These are phyloP conservation scores for Apostichopus parvimensis DNA, from an alignment of 35 echinoderm and acorn worm species.

Conservation along the genomic window DNA sequence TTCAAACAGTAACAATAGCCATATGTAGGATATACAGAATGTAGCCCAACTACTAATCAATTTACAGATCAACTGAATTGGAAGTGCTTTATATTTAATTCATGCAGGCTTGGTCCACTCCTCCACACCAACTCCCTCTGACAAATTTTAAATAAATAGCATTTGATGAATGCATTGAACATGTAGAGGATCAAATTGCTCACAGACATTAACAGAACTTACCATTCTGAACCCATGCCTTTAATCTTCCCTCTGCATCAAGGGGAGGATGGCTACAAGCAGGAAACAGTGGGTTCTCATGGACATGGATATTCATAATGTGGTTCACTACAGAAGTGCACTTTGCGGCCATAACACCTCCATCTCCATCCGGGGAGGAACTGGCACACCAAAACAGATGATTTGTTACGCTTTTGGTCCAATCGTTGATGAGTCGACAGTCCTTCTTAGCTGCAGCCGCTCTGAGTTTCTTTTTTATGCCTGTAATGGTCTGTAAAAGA, in stretches of 20 bases:
- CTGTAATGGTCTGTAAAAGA: not conserved
- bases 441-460: slow-evolving; percentile 1
- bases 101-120: no score
- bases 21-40: no score
- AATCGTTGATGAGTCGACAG: not conserved
- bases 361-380: slow-evolving; percentile 27
- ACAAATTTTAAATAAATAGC: no score
- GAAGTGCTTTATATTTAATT: no score
- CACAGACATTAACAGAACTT: not conserved
- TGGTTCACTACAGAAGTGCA: slow-evolving; percentile 33
- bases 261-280: not conserved
- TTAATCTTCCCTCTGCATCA: not conserved
- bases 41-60: no score
- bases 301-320: slow-evolving; percentile 5
- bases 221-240: slow-evolving; percentile 5
- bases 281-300: not conserved
- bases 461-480: not conserved
- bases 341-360: slow-evolving; percentile 18
- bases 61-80: no score
- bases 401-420: slow-evolving; percentile 26
- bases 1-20: no score
- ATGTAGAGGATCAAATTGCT: not conserved
- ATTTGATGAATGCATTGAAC: no score
- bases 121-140: no score
- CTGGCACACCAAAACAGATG: slow-evolving; percentile 38